phyloP scores from a whole-genome alignment of 2,113 vertebrate species.

The Picathartes gymnocephalus region DNA sequence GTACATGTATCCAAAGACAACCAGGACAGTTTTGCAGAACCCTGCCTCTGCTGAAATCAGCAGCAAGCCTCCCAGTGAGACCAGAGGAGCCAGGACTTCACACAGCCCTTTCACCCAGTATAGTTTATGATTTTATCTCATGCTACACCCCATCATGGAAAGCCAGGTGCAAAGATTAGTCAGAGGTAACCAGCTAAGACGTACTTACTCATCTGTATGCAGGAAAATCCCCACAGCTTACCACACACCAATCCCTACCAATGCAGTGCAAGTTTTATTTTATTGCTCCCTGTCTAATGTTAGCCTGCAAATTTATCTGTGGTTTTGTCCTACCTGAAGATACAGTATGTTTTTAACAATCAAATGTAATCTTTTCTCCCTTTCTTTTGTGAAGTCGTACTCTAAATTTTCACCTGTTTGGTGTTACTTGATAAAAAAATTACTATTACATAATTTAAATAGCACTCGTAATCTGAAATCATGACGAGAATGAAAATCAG shows the following conservation, averaged over 20 bases:
- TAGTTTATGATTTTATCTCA: not conserved
- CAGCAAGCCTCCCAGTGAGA: not conserved
- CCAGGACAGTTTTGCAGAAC: not conserved
- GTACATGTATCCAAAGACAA: fast-evolving
- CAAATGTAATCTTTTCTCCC: not conserved
- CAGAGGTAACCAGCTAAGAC: not conserved
- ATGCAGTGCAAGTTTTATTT: not conserved
- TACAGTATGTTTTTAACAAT: not conserved
- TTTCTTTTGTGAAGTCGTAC: not conserved
- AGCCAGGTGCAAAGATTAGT: not conserved
- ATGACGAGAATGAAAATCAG: not conserved
- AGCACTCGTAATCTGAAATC: not conserved
- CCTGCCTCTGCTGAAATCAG: not conserved
- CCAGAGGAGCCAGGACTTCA: not conserved
- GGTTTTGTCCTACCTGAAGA: not conserved
- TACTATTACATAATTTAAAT: not conserved
- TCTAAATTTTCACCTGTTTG: not conserved
- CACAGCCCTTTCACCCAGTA: not conserved
- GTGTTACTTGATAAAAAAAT: not conserved
- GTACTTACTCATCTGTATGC: not conserved
- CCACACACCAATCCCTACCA: not conserved
- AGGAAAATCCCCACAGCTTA: not conserved
- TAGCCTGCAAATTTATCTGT: not conserved
- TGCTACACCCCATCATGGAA: not conserved
- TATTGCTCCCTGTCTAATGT: not conserved